A percentile compares a stretch with the other conserved stretches of the same genome.
phyloP scores from a whole-genome alignment of 1,140 invertebrate species.

The Panonychus citri region DNA sequence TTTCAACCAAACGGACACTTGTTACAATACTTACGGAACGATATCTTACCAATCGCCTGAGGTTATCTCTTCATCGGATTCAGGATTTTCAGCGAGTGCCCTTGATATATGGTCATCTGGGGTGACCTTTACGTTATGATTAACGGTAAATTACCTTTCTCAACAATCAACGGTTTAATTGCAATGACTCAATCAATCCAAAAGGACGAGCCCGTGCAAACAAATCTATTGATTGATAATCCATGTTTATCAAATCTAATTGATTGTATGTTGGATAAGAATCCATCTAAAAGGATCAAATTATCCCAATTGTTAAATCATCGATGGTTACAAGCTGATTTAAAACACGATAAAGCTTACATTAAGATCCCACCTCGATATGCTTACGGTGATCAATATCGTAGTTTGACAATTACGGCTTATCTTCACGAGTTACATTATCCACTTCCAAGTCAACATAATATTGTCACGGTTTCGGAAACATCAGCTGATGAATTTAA shows the following conservation, averaged over 20 bases:
- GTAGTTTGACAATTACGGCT: constrained; percentile 66
- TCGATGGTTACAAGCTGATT: constrained; percentile 39
- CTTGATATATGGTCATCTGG: constrained; percentile 94
- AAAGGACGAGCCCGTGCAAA: background rate
- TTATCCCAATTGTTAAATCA: constrained; percentile 8
- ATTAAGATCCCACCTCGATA: constrained; percentile 43
- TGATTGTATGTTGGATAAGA: constrained; percentile 20
- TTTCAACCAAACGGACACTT: constrained; percentile 21
- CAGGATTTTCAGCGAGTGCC: constrained; percentile 77
- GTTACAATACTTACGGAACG: constrained; percentile 68
- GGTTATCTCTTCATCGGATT: constrained; percentile 70
- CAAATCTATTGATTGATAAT: background rate
- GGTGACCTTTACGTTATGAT: constrained; percentile 91
- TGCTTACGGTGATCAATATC: constrained; percentile 38
- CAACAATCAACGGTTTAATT: background rate
- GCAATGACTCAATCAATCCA: background rate
- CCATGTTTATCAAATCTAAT: constrained; percentile 32
- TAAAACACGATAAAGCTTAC: constrained; percentile 23
- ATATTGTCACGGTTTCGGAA: background rate
- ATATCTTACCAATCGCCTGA: constrained; percentile 97
- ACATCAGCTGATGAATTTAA: background rate
- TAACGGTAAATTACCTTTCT: constrained; percentile 34
- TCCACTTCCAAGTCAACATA: constrained; percentile 14
- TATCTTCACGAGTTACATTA: constrained; percentile 67
- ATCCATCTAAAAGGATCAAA: constrained; percentile 2